Conservation (phyloP, 2,888 invertebrate genomes). For the Frankliniella fusca region DNA sequence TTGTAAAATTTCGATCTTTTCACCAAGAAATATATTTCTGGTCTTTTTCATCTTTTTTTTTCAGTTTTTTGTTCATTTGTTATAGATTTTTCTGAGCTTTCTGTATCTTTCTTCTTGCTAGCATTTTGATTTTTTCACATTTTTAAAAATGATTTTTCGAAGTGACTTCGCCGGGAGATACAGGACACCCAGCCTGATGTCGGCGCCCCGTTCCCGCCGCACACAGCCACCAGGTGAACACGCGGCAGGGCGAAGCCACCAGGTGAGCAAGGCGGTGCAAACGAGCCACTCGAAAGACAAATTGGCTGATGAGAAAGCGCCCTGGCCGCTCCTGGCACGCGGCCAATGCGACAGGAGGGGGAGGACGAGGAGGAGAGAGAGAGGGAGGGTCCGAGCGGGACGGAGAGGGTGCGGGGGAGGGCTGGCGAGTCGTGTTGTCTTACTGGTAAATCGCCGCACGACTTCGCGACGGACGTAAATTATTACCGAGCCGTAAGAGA, state of each 20-base stretch:
- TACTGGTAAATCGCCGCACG: neutral
- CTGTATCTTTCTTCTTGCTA: no score
- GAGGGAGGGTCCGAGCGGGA: neutral
- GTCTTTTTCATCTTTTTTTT: no score
- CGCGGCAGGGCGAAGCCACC: neutral
- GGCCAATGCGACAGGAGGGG: neutral
- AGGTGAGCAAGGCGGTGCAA: constrained; percentile 1
- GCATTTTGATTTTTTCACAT: no score
- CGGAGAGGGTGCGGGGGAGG: neutral
- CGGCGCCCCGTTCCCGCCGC: no score
- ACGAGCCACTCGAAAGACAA: constrained; percentile 10
- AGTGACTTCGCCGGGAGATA: no score
- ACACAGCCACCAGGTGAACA: no score
- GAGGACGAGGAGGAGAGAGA: neutral
- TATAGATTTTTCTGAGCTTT: no score
- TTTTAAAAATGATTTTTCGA: no score
- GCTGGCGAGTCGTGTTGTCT: neutral
- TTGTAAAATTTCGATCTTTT: no score
- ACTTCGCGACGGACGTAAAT: neutral
- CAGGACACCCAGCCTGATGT: no score
- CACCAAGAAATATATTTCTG: no score
- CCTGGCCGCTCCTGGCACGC: neutral
- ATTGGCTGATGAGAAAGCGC: constrained; percentile 22
- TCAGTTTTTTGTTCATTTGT: no score
- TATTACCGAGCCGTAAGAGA: neutral